phyloP scores from a whole-genome alignment of 2,797 vertebrate genomes.

The Gambelia wislizenii region DNA sequence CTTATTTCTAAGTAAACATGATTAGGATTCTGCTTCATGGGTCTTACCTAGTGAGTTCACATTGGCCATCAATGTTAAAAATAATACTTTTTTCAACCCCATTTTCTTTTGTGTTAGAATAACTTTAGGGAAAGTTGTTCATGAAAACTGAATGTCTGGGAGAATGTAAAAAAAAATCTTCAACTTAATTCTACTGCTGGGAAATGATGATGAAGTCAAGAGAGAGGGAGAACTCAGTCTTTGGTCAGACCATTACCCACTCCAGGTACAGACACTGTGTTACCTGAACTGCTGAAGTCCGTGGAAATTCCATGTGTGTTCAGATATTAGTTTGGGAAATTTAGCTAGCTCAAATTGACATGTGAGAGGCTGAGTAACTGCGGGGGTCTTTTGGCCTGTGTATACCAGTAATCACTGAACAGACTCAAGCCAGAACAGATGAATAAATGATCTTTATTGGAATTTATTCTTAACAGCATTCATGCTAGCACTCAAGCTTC shows the following conservation, averaged over 20 bases:
- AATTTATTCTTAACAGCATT: too few relatives aligned
- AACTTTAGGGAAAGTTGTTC: background rate
- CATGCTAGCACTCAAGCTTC: too few relatives aligned
- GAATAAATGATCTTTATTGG: too few relatives aligned
- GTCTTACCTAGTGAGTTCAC: background rate
- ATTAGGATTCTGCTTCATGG: background rate
- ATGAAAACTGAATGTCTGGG: background rate
- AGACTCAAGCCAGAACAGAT: too few relatives aligned
- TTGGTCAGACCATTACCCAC: background rate
- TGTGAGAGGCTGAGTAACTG: too few relatives aligned
- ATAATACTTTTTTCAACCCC: background rate
- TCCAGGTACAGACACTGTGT: constrained; percentile 6
- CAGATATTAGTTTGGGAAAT: too few relatives aligned
- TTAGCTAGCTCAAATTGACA: too few relatives aligned
- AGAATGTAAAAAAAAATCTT: background rate
- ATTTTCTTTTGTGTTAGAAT: background rate
- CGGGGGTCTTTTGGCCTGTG: too few relatives aligned
- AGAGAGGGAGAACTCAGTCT: too few relatives aligned
- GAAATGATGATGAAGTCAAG: background rate
- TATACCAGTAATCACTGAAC: too few relatives aligned
- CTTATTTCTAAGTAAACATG: background rate
- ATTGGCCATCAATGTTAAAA: background rate
- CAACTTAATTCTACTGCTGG: background rate
- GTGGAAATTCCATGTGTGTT: too few relatives aligned
- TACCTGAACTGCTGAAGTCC: too few relatives aligned